Evolutionary conservation across 1,140 invertebrate species (phyloP).

Genomic region (Ectropis grisescens): DNA sequence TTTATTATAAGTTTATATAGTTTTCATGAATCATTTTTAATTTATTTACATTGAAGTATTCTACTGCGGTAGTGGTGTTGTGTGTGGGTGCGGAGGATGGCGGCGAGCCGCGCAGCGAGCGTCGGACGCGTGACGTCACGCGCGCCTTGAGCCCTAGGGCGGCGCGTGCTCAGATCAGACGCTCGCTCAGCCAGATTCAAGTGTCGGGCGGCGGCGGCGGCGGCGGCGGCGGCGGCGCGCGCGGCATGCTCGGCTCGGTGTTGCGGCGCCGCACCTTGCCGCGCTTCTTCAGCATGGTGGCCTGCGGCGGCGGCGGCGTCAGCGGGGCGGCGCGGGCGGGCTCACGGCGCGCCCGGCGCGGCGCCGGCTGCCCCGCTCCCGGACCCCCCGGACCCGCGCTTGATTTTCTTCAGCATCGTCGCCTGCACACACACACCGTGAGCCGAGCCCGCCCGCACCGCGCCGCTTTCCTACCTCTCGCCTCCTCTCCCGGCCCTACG

Average conservation of each 20-base stretch:
- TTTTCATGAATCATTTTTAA: slow-evolving; percentile 26
- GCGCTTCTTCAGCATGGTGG: slow-evolving; percentile 90
- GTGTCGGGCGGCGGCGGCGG: slow-evolving; percentile 32
- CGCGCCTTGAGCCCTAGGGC: slow-evolving; percentile 69
- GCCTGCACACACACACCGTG: slow-evolving; percentile 72
- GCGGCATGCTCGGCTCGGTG: slow-evolving; percentile 90
- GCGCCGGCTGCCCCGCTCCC: slow-evolving; percentile 41
- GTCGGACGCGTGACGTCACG: slow-evolving; percentile 47
- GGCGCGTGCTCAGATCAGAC: slow-evolving; percentile 76
- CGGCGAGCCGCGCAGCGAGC: slow-evolving; percentile 68
- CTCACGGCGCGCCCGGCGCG: slow-evolving; percentile 44
- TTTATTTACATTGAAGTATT: slow-evolving; percentile 36
- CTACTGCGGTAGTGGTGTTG: no score
- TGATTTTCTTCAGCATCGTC: slow-evolving; percentile 95
- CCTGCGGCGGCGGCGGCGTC: slow-evolving; percentile 74
- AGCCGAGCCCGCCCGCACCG: slow-evolving; percentile 15
- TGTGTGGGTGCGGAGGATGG: slow-evolving; percentile 66
- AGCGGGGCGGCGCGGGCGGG: slow-evolving; percentile 39
- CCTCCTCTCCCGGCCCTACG: no score
- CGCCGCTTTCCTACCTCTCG: background rate
- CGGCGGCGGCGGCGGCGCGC: slow-evolving; percentile 71
- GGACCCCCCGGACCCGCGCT: slow-evolving; percentile 82
- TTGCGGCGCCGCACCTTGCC: slow-evolving; percentile 96
- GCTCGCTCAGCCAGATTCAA: slow-evolving; percentile 77
- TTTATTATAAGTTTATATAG: slow-evolving; percentile 56